Conservation (phyloP, 2,888 invertebrate genomes). For the Ennomos erosarius region DNA sequence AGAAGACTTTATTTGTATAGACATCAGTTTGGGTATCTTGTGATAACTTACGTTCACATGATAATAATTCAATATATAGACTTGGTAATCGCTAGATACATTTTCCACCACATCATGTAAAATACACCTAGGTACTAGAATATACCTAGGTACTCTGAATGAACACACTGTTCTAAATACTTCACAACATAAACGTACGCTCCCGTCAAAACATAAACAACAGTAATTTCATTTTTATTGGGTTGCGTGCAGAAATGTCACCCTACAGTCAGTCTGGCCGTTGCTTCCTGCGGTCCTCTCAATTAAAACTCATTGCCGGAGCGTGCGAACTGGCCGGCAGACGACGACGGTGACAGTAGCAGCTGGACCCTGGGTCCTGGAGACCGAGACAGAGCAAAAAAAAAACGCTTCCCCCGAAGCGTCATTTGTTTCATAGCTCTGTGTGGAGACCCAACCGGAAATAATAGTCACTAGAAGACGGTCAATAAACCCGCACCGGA, state of each 20-base stretch:
- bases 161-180: neutral
- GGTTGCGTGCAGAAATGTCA: conserved; percentile 55
- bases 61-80: no score
- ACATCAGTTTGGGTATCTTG: no score
- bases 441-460: conserved; percentile 78
- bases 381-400: no score
- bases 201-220: conserved; percentile 3
- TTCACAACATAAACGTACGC: neutral
- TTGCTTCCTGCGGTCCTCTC: conserved; percentile 75
- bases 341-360: conserved; percentile 37
- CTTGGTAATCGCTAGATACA: no score
- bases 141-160: no score
- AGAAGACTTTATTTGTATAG: no score
- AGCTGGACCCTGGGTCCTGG: conserved; percentile 11
- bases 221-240: conserved; percentile 13
- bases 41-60: no score
- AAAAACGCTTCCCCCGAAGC: no score
- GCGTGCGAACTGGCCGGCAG: conserved; percentile 74
- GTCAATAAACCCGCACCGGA: conserved; percentile 7
- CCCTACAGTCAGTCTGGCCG: conserved; percentile 68
- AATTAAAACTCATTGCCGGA: conserved; percentile 82
- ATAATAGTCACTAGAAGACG: conserved; percentile 56
- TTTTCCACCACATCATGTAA: no score
- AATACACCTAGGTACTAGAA: no score
- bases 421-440: no score